These are phyloP conservation scores for Leptinotarsa undecemlineata DNA, from an alignment of 1,140 invertebrate genomes.

Conservation along the genomic window DNA sequence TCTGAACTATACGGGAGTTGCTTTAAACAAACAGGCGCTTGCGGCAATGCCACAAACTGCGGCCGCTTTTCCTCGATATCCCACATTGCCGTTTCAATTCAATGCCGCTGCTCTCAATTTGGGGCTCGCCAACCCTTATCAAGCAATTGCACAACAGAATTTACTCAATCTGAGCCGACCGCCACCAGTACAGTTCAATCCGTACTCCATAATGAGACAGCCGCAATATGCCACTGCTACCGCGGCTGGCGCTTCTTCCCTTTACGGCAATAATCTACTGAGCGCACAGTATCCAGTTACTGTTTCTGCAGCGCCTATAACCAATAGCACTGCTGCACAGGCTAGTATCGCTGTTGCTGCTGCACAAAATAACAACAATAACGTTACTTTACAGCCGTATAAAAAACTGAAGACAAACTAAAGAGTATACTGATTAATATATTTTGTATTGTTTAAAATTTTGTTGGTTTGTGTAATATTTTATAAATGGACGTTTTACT, in stretches of 20 bases:
- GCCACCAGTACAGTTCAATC: slow-evolving; percentile 58
- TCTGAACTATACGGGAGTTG: slow-evolving; percentile 77
- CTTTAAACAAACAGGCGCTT: slow-evolving; percentile 67
- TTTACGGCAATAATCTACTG: slow-evolving; percentile 56
- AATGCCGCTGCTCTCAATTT: slow-evolving; percentile 41
- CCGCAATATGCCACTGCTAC: slow-evolving; percentile 42
- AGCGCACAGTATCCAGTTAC: slow-evolving; percentile 49
- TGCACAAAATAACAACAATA: slow-evolving; percentile 57
- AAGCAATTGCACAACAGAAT: slow-evolving; percentile 55
- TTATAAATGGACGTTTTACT: slow-evolving; percentile 8
- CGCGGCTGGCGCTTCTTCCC: slow-evolving; percentile 55
- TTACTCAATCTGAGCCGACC: slow-evolving; percentile 64
- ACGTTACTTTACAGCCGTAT: slow-evolving; percentile 75
- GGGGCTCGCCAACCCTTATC: slow-evolving; percentile 48
- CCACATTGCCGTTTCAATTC: slow-evolving; percentile 44
- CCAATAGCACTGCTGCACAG: slow-evolving; percentile 47
- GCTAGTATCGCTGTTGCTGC: slow-evolving; percentile 48
- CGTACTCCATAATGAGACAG: slow-evolving; percentile 54
- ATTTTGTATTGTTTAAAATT: slow-evolving; percentile 29
- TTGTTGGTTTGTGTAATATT: slow-evolving; percentile 42
- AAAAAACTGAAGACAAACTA: slow-evolving; percentile 89
- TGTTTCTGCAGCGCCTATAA: slow-evolving; percentile 50
- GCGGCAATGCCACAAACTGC: slow-evolving; percentile 49
- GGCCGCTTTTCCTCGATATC: slow-evolving; percentile 38
- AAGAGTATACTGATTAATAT: slow-evolving; percentile 35